Base-by-base conservation (phyloP, 2,113 vertebrate genomes). In the Cervus canadensis region DNA sequence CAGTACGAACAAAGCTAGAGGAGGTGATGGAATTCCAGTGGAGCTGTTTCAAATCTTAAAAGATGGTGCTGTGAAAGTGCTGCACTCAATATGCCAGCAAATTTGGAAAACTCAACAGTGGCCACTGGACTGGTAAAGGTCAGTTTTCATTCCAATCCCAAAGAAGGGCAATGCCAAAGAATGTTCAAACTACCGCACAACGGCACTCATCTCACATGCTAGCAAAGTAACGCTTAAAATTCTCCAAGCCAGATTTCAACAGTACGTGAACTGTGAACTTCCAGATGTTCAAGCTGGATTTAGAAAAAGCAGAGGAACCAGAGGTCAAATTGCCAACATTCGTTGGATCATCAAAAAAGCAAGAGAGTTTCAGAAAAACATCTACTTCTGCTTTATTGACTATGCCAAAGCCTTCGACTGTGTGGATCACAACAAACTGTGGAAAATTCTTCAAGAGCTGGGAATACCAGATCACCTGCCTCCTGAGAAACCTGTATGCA, bases 201-300 rank as follows among this genome's bases (percentile, higher is more conserved):
- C 1, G n/a, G 7, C 33, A 64, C 62, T 64, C 16, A 64, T 64
- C 33, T n/a, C 62, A n/a, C 62, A 64, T n/a, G 62, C 62, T 64
- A 64, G 33, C 7, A 64, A 64, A 64, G 62, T 64, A 64, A 64
- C 7, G 33, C 62, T n/a, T 15, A n/a, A n/a, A 64, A 64, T 64
- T 64, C 62, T 64, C 62, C 62, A 64, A n/a, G 62, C 62, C 16
- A 64, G 62, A 3, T 7, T 64, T 64, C 62, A 64, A n/a, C 6
- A n/a, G 7, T n/a, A 64, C 0, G 2, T 64, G 62, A 64, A 9
- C 62, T 0, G 2, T 64, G 62, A 64, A 4, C 16, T 64, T 64
- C 7, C 62, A 64, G 30, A 64, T 33, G 30, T n/a, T 33, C 15
- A 33, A 9, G 16, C 7, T 64, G 62, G 15, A 17, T 62, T 64